phyloP scores from a whole-genome alignment of 2,888 invertebrate species.

The Cataglyphis altisquamis region DNA sequence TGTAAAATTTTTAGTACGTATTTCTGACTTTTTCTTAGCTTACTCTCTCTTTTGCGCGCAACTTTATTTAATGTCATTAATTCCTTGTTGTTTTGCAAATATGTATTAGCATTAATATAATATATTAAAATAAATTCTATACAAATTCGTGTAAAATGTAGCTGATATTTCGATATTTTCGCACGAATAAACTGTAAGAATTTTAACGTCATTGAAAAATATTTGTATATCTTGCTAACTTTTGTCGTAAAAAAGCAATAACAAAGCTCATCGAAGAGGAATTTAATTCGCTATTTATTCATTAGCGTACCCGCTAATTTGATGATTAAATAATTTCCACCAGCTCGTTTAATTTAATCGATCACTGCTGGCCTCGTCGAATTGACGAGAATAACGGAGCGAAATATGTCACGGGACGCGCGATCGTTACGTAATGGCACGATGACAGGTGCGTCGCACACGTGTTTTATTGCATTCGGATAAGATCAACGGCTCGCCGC shows the following conservation, averaged over 20 bases:
- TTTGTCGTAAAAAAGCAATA: not conserved
- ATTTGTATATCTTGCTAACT: not conserved
- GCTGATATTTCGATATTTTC: not conserved
- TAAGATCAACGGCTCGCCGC: slow-evolving; percentile 73
- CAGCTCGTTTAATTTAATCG: slow-evolving; percentile 58
- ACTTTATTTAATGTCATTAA: not conserved
- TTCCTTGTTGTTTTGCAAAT: not conserved
- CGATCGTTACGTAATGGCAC: slow-evolving; percentile 75
- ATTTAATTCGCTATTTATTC: slow-evolving; percentile 12
- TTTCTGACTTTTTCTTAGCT: not conserved
- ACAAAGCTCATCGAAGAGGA: not conserved
- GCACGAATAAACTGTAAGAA: not conserved
- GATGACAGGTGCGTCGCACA: slow-evolving; percentile 80
- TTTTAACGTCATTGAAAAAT: not conserved
- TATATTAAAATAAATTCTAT: not conserved
- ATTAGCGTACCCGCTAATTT: slow-evolving; percentile 5
- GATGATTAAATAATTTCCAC: slow-evolving; percentile 21
- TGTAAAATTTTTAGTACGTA: not conserved
- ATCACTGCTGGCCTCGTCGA: slow-evolving; percentile 40
- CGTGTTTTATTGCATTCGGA: slow-evolving; percentile 74
- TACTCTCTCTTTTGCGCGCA: not conserved
- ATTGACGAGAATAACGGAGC: slow-evolving; percentile 36
- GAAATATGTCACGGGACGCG: slow-evolving; percentile 36
- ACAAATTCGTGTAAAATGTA: not conserved
- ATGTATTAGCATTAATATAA: not conserved